These are phyloP conservation scores for Leptopilina clavipes DNA, from an alignment of 1,140 invertebrate species.

Conservation along the genomic window DNA sequence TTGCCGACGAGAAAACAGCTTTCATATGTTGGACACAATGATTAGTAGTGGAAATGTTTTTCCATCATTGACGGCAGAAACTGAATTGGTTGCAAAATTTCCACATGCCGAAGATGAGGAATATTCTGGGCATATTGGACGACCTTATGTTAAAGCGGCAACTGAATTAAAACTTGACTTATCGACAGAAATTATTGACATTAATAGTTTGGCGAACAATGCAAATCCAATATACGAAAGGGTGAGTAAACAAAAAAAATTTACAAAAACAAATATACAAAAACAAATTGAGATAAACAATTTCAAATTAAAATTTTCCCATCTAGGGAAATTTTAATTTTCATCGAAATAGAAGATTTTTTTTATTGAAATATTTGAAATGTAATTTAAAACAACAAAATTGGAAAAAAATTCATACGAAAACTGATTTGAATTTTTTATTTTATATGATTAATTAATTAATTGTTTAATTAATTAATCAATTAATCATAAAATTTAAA, in stretches of 20 bases:
- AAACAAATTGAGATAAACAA: too few relatives aligned
- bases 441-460: too few relatives aligned
- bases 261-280: too few relatives aligned
- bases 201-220: conserved; percentile 50
- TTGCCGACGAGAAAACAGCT: not conserved
- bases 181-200: conserved; percentile 58
- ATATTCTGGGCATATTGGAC: not conserved
- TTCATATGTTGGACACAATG: conserved; percentile 43
- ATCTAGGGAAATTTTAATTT: too few relatives aligned
- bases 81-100: conserved; percentile 44
- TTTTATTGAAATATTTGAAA: too few relatives aligned
- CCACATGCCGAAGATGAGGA: not conserved
- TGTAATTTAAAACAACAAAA: too few relatives aligned
- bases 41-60: conserved; percentile 45
- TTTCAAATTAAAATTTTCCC: too few relatives aligned
- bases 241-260: conserved; percentile 48
- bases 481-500: too few relatives aligned
- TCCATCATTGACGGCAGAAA: conserved; percentile 49
- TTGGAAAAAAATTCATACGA: too few relatives aligned
- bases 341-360: too few relatives aligned
- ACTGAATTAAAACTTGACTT: conserved; percentile 47
- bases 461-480: too few relatives aligned
- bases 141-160: conserved; percentile 55
- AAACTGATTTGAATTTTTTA: too few relatives aligned
- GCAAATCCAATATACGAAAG: conserved; percentile 47